These are phyloP conservation scores for Zenarchopterus dispar DNA, from an alignment of 2,797 vertebrate genomes.

Conservation along the genomic window DNA sequence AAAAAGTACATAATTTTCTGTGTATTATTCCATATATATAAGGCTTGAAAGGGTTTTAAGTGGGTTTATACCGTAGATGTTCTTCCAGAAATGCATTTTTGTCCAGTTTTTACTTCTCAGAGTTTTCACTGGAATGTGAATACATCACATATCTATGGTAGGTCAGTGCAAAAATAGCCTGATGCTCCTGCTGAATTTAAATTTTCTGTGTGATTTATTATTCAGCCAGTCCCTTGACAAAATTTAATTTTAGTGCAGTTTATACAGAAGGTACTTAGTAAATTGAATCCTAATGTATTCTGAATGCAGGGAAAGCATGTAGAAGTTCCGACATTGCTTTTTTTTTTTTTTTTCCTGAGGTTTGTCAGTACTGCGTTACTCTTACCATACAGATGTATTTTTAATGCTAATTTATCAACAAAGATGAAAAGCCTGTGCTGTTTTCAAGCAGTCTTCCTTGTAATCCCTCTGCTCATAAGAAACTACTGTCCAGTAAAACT, in stretches of 20 bases:
- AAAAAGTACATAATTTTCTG: too few relatives aligned
- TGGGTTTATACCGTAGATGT: too few relatives aligned
- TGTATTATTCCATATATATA: too few relatives aligned
- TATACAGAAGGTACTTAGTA: constrained; percentile 13
- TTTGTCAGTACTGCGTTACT: constrained; percentile 2
- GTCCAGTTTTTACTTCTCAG: too few relatives aligned
- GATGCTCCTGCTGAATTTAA: constrained; percentile 20
- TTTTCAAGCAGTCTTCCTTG: too few relatives aligned
- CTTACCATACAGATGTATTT: not conserved
- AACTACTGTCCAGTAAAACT: too few relatives aligned
- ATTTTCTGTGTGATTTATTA: constrained; percentile 48
- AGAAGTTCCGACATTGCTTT: not conserved
- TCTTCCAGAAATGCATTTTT: too few relatives aligned
- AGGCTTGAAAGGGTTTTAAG: too few relatives aligned
- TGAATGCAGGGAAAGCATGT: constrained; percentile 10
- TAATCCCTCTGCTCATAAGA: too few relatives aligned
- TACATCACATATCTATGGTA: not conserved
- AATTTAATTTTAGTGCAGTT: not conserved
- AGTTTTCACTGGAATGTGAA: not conserved
- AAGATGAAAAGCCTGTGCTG: not conserved
- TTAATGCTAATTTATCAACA: not conserved
- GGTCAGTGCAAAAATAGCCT: not conserved
- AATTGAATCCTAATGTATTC: constrained; percentile 12
- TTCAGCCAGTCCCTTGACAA: constrained; percentile 17
- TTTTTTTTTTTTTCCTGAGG: not conserved